These are phyloP conservation scores for Ageneiosus marmoratus DNA, from an alignment of 2,113 vertebrate species.

Conservation along the genomic window DNA sequence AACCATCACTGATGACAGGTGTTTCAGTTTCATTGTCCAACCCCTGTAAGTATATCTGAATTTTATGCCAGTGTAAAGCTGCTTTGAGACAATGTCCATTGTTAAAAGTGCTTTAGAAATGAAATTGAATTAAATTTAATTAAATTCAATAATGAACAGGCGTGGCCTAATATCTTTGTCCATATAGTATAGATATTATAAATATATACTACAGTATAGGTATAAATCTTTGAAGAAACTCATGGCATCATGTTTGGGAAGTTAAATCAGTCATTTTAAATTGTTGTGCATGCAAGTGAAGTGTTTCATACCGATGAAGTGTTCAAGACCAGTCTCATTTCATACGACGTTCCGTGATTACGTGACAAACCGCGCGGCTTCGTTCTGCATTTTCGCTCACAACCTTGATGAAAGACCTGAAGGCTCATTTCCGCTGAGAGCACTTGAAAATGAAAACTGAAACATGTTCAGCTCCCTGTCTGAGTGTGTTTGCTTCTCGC, in stretches of 20 bases:
- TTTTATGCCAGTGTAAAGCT: no score
- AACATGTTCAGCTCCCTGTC: background rate
- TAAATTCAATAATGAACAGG: no score
- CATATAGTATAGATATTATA: no score
- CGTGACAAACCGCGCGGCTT: background rate
- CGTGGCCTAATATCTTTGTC: no score
- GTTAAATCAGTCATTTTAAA: no score
- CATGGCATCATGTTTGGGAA: background rate
- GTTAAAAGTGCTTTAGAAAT: no score
- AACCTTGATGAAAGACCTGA: background rate
- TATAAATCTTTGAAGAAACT: background rate
- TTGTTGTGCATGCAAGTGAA: background rate
- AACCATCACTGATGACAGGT: no score
- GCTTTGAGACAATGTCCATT: no score
- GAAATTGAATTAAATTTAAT: no score
- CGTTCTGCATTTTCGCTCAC: background rate
- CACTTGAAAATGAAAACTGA: background rate
- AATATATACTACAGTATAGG: no score
- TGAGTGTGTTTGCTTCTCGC: background rate
- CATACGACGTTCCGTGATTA: background rate
- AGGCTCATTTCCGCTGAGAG: conserved; percentile 3
- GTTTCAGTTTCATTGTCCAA: no score
- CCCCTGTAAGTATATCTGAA: no score
- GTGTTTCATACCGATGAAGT: background rate
- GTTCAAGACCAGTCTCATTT: background rate